Evolutionary conservation across 2,888 invertebrate genomes (phyloP).

Genomic region (Mesodorylaimus sp.): DNA sequence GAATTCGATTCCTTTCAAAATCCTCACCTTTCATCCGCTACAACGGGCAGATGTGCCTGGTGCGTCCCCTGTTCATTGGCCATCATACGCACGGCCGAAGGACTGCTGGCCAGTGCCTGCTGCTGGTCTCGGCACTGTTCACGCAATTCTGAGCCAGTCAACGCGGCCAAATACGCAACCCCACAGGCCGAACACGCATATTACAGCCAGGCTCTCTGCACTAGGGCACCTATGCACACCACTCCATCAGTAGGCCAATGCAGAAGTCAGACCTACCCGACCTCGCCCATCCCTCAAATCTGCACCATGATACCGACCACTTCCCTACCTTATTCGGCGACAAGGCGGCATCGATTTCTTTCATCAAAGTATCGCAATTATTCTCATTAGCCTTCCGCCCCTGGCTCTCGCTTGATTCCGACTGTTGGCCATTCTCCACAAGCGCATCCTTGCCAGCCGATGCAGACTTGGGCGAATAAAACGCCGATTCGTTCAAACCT

Average conservation of each 20-base stretch:
- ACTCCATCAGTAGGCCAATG: too few species aligned
- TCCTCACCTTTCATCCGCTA: neutral
- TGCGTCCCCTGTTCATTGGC: slow-evolving; percentile 7
- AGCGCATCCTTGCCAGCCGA: neutral
- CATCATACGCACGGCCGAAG: slow-evolving; percentile 4
- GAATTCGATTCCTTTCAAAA: neutral
- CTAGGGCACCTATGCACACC: too few species aligned
- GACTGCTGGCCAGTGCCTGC: neutral
- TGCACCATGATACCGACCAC: too few species aligned
- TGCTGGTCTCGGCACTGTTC: slow-evolving; percentile 5
- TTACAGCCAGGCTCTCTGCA: too few species aligned
- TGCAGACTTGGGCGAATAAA: neutral
- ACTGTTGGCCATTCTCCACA: neutral
- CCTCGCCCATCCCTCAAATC: too few species aligned
- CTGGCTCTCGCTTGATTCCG: too few species aligned
- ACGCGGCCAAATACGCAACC: too few species aligned
- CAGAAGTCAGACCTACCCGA: too few species aligned
- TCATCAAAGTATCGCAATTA: neutral
- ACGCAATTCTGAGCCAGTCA: too few species aligned
- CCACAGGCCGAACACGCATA: too few species aligned
- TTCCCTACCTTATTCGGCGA: too few species aligned
- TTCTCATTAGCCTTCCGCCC: neutral
- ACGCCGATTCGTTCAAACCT: slow-evolving; percentile 18
- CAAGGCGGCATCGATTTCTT: slow-evolving; percentile 3
- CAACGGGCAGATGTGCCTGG: slow-evolving; percentile 8